phyloP scores from a whole-genome alignment of 2,888 invertebrate genomes.

The Synanthedon andrenaeformis region DNA sequence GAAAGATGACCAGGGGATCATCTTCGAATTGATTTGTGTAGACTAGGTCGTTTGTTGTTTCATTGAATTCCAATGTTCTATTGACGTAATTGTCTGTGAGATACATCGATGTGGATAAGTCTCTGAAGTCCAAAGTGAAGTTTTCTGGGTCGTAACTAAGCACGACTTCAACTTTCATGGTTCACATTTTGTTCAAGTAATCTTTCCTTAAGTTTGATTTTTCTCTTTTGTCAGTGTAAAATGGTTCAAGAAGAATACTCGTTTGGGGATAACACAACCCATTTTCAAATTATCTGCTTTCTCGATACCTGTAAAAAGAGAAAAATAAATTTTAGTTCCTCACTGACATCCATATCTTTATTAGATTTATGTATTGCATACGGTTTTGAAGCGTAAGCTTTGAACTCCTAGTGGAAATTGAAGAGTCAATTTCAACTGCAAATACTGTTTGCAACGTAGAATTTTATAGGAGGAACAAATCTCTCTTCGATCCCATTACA shows the following conservation, averaged over 20 bases:
- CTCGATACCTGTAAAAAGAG: conserved; percentile 14
- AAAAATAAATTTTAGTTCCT: conserved; percentile 7
- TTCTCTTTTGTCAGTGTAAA: conserved; percentile 31
- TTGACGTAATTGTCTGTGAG: conserved; percentile 49
- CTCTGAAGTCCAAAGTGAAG: conserved; percentile 43
- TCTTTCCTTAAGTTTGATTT: conserved; percentile 28
- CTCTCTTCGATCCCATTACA: too few relatives aligned
- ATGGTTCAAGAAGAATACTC: conserved; percentile 13
- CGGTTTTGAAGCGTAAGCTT: not conserved
- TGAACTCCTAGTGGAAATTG: too few relatives aligned
- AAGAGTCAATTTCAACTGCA: too few relatives aligned
- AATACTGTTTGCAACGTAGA: too few relatives aligned
- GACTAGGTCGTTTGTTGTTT: conserved; percentile 41
- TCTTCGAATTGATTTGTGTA: conserved; percentile 48
- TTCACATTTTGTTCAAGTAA: conserved; percentile 35
- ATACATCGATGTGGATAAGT: conserved; percentile 60
- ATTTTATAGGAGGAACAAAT: too few relatives aligned
- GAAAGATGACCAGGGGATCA: conserved; percentile 66
- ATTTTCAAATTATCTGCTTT: conserved; percentile 4
- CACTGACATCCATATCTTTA: not conserved
- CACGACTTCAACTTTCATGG: conserved; percentile 46
- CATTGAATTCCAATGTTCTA: conserved; percentile 40
- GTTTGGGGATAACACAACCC: conserved; percentile 7
- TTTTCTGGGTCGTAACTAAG: conserved; percentile 33
- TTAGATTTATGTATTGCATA: not conserved